Conservation (phyloP, 2,797 vertebrate species). For the Glossophaga mutica region DNA sequence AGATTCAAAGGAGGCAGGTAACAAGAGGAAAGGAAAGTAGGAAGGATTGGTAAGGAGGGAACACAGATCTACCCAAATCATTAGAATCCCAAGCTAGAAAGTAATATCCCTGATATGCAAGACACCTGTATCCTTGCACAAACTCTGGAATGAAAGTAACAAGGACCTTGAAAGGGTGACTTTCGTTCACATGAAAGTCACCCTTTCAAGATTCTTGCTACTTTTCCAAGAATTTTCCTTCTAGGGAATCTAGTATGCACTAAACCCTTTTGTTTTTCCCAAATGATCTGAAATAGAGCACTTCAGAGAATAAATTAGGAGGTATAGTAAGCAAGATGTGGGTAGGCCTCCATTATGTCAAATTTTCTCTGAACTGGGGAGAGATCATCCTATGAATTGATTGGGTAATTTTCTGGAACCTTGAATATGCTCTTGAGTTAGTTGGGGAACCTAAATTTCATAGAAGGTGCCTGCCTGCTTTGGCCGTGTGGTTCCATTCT, state of each 20-base stretch:
- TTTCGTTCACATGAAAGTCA: not conserved
- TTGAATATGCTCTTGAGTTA: not conserved
- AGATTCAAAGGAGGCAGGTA: not conserved
- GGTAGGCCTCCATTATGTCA: not conserved
- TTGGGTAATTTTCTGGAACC: not conserved
- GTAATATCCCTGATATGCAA: not conserved
- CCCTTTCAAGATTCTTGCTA: not conserved
- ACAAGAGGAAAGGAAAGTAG: not conserved
- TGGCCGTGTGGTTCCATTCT: not conserved
- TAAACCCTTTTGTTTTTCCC: not conserved
- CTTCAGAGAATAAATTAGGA: conserved; percentile 15
- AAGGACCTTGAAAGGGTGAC: not conserved
- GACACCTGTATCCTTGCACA: not conserved
- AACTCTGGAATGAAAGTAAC: not conserved
- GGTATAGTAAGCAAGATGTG: not conserved
- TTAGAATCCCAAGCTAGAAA: not conserved
- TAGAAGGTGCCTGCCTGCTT: not conserved
- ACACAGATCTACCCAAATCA: not conserved
- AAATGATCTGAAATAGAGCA: not conserved
- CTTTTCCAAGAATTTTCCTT: not conserved
- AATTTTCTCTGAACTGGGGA: not conserved
- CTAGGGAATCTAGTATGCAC: not conserved
- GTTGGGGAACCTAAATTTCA: not conserved
- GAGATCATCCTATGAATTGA: not conserved
- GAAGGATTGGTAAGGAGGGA: not conserved